These are phyloP conservation scores for Lucifuga dentata DNA, from an alignment of 2,113 vertebrate species.

Conservation along the genomic window DNA sequence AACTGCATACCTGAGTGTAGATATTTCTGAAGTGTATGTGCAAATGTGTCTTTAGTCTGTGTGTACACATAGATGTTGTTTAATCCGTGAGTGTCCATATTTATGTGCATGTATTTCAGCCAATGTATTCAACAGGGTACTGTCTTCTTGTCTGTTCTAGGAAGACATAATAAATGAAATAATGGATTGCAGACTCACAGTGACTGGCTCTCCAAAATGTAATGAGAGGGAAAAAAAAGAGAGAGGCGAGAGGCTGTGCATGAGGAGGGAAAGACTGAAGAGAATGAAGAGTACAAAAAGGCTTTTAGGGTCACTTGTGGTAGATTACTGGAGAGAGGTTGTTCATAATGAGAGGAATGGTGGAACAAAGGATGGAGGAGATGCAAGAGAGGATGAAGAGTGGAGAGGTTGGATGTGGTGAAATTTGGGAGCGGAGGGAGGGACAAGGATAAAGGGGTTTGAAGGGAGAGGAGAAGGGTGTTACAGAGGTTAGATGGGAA, in stretches of 20 bases:
- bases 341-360: constrained; percentile 50
- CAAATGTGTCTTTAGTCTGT: background rate
- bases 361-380: constrained; percentile 47
- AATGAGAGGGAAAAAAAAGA: constrained; percentile 10
- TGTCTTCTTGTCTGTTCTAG: constrained; percentile 20
- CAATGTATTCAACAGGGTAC: constrained; percentile 26
- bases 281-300: constrained; percentile 35
- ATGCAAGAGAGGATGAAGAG: constrained; percentile 39
- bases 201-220: constrained; percentile 46
- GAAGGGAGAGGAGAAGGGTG: constrained; percentile 23
- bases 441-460: constrained; percentile 14
- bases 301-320: constrained; percentile 57
- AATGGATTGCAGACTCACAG: constrained; percentile 43
- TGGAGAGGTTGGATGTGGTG: constrained; percentile 51
- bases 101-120: constrained; percentile 4
- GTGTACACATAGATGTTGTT: background rate
- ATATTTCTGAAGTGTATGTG: no score
- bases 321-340: constrained; percentile 47
- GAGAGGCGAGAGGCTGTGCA: background rate
- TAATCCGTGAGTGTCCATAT: constrained; percentile 6
- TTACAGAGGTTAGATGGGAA: constrained; percentile 57
- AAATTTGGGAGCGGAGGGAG: constrained; percentile 37
- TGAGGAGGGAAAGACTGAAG: background rate
- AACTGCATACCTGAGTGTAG: background rate
- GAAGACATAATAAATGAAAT: constrained; percentile 28